Evolutionary conservation across 2,113 vertebrate species (phyloP).

Genomic region (Bos indicus): DNA sequence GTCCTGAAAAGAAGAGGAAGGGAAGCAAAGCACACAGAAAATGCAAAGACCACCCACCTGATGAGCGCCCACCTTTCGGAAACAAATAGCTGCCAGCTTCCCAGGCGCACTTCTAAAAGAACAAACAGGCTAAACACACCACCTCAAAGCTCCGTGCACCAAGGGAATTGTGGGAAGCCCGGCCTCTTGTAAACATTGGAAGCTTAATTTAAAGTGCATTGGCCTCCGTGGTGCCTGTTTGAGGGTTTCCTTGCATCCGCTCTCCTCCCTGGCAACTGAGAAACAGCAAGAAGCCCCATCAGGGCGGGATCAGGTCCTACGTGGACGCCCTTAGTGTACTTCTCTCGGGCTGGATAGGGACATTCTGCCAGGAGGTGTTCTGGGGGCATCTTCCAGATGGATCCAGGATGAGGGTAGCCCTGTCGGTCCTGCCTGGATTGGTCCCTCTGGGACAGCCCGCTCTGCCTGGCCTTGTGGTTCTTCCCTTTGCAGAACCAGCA

Average conservation of each 20-base stretch:
- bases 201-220: constrained; percentile 51
- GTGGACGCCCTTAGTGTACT: background rate
- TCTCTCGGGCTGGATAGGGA: background rate
- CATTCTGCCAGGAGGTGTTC: background rate
- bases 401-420: background rate
- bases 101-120: constrained; percentile 28
- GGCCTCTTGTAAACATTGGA: background rate
- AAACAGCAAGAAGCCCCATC: constrained; percentile 12
- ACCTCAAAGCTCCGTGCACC: background rate
- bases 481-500: background rate
- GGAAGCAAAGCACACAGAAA: constrained; percentile 62
- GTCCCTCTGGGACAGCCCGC: background rate
- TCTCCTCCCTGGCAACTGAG: background rate
- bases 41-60: constrained; percentile 73
- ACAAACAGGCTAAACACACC: constrained; percentile 32
- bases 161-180: background rate
- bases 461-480: background rate
- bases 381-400: background rate
- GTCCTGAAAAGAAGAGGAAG: constrained; percentile 67
- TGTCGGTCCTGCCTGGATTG: background rate
- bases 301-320: background rate
- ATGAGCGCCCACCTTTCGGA: constrained; percentile 55
- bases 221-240: background rate
- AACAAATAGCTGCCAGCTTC: constrained; percentile 66
- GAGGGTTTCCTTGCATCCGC: background rate